These are phyloP conservation scores for Pissodes strobi DNA, from an alignment of 1,140 invertebrate species.

Conservation along the genomic window DNA sequence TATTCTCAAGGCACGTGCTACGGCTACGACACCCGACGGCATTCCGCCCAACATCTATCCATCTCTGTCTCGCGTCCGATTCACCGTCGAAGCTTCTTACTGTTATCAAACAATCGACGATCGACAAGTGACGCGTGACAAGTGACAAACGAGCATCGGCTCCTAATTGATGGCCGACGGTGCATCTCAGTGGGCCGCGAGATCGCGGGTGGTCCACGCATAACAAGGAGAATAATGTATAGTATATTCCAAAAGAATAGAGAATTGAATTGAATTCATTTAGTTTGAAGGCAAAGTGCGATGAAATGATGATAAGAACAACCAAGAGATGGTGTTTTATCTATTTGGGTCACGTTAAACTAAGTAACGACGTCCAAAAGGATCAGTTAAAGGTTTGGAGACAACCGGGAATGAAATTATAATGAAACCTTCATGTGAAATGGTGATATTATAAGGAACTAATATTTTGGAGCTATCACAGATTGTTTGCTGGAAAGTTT, in stretches of 20 bases:
- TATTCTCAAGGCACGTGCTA: constrained; percentile 7
- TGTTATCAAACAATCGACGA: constrained; percentile 28
- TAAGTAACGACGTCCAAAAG: too few relatives aligned
- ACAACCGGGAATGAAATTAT: too few relatives aligned
- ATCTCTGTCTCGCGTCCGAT: constrained; percentile 3
- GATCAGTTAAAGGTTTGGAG: too few relatives aligned
- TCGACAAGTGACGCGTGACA: constrained; percentile 34
- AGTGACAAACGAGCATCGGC: constrained; percentile 35
- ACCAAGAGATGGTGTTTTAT: too few relatives aligned
- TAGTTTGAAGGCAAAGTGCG: too few relatives aligned
- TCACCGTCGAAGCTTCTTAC: constrained; percentile 10
- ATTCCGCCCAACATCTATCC: constrained; percentile 3
- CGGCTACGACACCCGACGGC: neutral
- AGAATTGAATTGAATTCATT: too few relatives aligned
- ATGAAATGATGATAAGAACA: too few relatives aligned
- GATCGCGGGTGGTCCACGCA: constrained; percentile 27
- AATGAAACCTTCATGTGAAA: too few relatives aligned
- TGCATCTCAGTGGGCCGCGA: constrained; percentile 27
- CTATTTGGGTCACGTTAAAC: too few relatives aligned
- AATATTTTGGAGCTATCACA: too few relatives aligned
- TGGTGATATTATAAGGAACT: too few relatives aligned
- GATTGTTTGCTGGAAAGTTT: too few relatives aligned
- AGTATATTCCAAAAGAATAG: constrained; percentile 17
- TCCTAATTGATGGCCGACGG: constrained; percentile 28
- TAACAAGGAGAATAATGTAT: constrained; percentile 6